phyloP scores from a whole-genome alignment of 1,140 invertebrate genomes.

The Dolichoris vasculosae region DNA sequence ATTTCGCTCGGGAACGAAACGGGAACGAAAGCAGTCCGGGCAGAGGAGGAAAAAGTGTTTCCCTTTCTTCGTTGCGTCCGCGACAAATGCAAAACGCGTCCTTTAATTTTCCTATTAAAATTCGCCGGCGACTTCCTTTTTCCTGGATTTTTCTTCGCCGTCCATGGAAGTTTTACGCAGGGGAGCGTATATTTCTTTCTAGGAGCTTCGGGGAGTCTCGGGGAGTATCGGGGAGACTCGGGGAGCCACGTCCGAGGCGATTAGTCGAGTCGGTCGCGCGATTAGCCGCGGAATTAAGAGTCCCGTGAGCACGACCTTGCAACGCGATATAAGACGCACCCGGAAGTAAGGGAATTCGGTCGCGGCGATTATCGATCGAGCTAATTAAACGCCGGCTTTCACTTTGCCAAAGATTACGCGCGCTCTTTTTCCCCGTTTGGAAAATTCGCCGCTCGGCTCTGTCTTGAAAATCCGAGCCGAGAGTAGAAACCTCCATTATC shows the following conservation, averaged over 20 bases:
- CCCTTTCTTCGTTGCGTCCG: background rate
- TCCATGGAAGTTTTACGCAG: slow-evolving; percentile 1
- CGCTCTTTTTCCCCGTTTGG: background rate
- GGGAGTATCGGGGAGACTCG: too few species aligned
- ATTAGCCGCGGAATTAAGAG: slow-evolving; percentile 27
- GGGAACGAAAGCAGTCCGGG: background rate
- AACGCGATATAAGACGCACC: background rate
- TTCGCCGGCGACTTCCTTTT: slow-evolving; percentile 37
- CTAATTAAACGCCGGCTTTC: slow-evolving; percentile 17
- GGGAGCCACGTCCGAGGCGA: background rate
- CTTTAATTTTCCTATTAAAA: slow-evolving; percentile 53
- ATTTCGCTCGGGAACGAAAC: slow-evolving; percentile 16
- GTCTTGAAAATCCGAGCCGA: background rate
- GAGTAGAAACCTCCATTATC: background rate
- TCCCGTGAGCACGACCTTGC: background rate
- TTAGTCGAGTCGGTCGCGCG: slow-evolving; percentile 36
- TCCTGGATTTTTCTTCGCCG: slow-evolving; percentile 2
- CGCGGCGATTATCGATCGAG: slow-evolving; percentile 15
- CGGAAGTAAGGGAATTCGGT: background rate
- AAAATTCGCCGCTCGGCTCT: background rate
- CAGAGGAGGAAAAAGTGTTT: background rate
- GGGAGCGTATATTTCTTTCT: slow-evolving; percentile 6
- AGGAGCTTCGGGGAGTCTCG: background rate
- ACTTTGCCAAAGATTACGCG: background rate
- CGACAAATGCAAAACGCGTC: slow-evolving; percentile 41